Percentiles rank a stretch among this genome's conserved stretches.
These are phyloP conservation scores for Mareca strepera DNA, from an alignment of 2,797 vertebrate genomes.

Conservation along the genomic window DNA sequence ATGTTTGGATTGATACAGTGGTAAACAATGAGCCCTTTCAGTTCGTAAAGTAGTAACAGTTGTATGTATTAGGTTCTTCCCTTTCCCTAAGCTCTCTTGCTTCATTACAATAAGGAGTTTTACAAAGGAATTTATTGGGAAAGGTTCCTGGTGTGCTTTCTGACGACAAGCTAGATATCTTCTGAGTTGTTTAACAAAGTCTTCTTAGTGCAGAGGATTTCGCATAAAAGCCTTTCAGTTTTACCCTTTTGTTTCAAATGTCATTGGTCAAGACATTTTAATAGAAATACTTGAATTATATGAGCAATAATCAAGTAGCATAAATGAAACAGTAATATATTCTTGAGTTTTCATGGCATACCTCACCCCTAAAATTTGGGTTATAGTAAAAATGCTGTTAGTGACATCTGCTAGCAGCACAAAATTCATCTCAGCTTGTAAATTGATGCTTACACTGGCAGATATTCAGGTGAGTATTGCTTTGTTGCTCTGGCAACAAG, in stretches of 20 bases:
- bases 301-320: slow-evolving; percentile 35
- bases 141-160: neutral
- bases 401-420: neutral
- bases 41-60: neutral
- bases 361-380: neutral
- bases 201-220: neutral
- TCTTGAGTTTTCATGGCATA: slow-evolving; percentile 4
- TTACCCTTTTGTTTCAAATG: slow-evolving; percentile 23
- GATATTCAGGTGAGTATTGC: slow-evolving; percentile 42
- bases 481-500: slow-evolving; percentile 70
- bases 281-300: slow-evolving; percentile 43
- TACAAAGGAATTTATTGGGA: neutral
- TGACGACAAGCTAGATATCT: neutral
- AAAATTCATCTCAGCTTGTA: slow-evolving; percentile 33
- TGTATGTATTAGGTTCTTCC: neutral
- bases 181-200: neutral
- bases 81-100: neutral
- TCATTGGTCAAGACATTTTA: slow-evolving; percentile 10
- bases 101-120: neutral
- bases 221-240: neutral
- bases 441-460: slow-evolving; percentile 44
- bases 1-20: neutral
- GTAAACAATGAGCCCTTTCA: neutral
- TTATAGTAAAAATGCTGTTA: neutral
- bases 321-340: neutral